phyloP scores from a whole-genome alignment of 2,888 invertebrate genomes.

The Tachina lurida region DNA sequence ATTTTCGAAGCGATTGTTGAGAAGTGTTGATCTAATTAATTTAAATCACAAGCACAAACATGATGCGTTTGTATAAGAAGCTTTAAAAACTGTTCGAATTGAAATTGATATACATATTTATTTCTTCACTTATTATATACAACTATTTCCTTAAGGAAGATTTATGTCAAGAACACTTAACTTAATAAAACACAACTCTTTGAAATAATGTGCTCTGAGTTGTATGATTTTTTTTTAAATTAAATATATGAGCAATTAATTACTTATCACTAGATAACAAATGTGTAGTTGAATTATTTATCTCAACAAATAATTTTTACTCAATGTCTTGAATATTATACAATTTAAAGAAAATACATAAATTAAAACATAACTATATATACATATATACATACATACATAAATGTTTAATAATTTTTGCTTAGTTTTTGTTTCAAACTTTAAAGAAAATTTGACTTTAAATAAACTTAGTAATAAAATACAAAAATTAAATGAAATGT shows the following conservation, averaged over 20 bases:
- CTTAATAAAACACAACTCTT: no score
- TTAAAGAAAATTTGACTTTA: neutral
- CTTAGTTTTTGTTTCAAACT: conserved; percentile 31
- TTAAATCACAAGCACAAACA: no score
- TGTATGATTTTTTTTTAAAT: conserved; percentile 3
- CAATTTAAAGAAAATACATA: neutral
- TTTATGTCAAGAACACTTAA: no score
- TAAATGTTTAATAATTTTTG: conserved; percentile 48
- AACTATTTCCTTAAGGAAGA: no score
- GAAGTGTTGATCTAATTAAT: no score
- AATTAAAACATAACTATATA: neutral
- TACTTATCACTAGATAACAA: neutral
- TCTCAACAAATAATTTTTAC: conserved; percentile 13
- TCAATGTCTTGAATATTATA: neutral
- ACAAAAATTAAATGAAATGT: conserved; percentile 74
- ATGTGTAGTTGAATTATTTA: neutral
- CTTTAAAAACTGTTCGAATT: no score
- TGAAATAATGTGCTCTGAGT: conserved; percentile 1
- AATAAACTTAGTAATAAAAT: conserved; percentile 53
- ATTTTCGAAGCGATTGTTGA: no score
- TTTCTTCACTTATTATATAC: no score
- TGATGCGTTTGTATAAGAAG: no score
- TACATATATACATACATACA: neutral
- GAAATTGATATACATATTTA: no score
- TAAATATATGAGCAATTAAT: neutral